Base-by-base conservation (phyloP, 2,888 invertebrate genomes). In the Pandemis cinnamomeana region DNA sequence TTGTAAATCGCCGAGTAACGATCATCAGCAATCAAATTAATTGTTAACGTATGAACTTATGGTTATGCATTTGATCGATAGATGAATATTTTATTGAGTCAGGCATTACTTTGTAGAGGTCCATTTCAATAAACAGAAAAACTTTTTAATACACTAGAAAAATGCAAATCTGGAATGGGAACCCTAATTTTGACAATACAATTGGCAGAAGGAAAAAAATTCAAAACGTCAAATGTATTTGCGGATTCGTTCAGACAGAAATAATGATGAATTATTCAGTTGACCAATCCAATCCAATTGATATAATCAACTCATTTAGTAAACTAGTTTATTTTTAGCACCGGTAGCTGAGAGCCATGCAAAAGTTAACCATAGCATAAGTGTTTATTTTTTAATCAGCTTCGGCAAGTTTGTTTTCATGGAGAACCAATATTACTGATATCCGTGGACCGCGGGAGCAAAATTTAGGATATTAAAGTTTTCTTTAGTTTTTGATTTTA, bases 261-360 rank as follows among this genome's bases (percentile, higher is more conserved):
- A 71, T 71, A 70, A 66, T 70, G 66, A 70, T 66, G 64, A 73
- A 64, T 70, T 73, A 73, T 73, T 66, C 64, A 44, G 60, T 61
- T 73, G 70, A 73, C 44, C 51, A n/a, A 15, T 66, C 51, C 42
- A 55, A 55, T 55, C 15, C 48, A 6, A 46, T 2, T 46, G 42
- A 36, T 66, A 64, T 48, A 58, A 68, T 63, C 55, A 7, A 8
- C 55, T 55, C 55, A 55, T 55, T 55, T 55, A 20, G 20, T 48
- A 69, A 69, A 58, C 58, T 66, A 61, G 27, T 53, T 67, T 67
- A 51, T 44, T 15, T 44, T 61, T 15, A 11, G 58, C 46, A 55
- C 41, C 20, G n/a, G 51, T 42, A 36, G 2, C 27, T 36, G 27
- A 4, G 27, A 36, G 27, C 27, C 27, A 36, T 36, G 6, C 7